Evolutionary conservation across 2,113 vertebrate genomes (phyloP).

Genomic region (cattle (Bos taurus)): DNA sequence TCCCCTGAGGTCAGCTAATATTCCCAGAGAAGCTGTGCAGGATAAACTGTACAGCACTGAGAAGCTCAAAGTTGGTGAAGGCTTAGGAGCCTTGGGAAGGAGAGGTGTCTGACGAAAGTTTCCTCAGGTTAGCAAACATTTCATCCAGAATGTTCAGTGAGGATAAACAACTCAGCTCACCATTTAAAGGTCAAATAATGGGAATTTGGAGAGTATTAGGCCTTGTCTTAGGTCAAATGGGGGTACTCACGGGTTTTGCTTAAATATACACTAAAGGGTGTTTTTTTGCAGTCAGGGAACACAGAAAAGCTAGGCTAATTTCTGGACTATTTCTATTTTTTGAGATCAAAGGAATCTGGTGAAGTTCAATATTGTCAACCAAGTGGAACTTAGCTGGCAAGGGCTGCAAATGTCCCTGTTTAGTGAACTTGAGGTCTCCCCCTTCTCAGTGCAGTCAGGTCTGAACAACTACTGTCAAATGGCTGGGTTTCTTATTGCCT

Average conservation of each 20-base stretch:
- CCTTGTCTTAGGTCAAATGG: background rate
- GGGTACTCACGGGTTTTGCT: background rate
- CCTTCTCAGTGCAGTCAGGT: background rate
- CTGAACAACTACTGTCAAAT: background rate
- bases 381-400: background rate
- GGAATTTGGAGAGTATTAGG: background rate
- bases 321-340: background rate
- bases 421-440: background rate
- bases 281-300: background rate
- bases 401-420: fast-evolving
- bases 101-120: background rate
- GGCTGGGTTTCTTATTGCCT: background rate
- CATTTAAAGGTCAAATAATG: background rate
- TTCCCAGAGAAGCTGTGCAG: background rate
- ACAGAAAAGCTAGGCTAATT: background rate
- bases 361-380: background rate
- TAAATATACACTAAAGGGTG: background rate
- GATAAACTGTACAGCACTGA: background rate
- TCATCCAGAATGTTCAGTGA: background rate
- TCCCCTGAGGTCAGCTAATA: background rate
- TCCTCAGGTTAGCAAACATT: background rate
- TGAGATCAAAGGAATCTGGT: background rate
- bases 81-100: fast-evolving
- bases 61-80: background rate
- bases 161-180: background rate